Evolutionary conservation across 2,113 vertebrate species (phyloP).

Genomic region (Phasianus colchicus): DNA sequence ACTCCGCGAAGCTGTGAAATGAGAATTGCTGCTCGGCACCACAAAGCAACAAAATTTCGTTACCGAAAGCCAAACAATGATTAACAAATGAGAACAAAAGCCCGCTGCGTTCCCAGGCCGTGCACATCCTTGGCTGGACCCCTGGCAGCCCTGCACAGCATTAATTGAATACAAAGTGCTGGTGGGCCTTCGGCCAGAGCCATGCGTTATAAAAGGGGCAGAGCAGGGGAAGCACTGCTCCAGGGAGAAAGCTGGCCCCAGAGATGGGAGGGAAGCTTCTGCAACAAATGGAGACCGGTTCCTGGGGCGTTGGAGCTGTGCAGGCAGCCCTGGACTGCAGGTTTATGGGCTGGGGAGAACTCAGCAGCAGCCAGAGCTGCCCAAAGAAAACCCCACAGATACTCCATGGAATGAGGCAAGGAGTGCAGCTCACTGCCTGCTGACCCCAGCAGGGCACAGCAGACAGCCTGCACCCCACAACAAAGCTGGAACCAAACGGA

Average conservation of each 20-base stretch:
- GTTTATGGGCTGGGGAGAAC: not conserved
- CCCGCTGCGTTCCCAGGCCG: too few species aligned
- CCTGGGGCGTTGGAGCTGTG: too few species aligned
- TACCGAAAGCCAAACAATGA: not conserved
- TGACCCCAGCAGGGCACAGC: not conserved
- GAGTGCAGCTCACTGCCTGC: not conserved
- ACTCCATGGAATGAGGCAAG: not conserved
- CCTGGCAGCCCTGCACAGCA: too few species aligned
- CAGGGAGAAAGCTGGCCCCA: not conserved
- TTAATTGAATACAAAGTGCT: accelerated
- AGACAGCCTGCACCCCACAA: too few species aligned
- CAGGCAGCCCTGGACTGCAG: too few species aligned
- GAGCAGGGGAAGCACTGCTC: accelerated
- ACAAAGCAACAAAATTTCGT: not conserved
- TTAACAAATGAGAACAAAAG: not conserved
- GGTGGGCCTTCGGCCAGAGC: not conserved
- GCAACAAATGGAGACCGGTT: accelerated
- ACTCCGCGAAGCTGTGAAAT: constrained; percentile 37
- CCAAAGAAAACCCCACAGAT: too few species aligned
- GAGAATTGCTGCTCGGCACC: not conserved
- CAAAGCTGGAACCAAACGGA: too few species aligned
- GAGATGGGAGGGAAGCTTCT: not conserved
- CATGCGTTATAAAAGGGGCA: accelerated
- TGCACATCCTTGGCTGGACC: too few species aligned
- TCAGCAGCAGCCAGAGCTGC: not conserved